Percentiles rank a stretch among this genome's conserved stretches.
Evolutionary conservation across 2,888 invertebrate species (phyloP).

Genomic region (Hoplodrina ambigua): DNA sequence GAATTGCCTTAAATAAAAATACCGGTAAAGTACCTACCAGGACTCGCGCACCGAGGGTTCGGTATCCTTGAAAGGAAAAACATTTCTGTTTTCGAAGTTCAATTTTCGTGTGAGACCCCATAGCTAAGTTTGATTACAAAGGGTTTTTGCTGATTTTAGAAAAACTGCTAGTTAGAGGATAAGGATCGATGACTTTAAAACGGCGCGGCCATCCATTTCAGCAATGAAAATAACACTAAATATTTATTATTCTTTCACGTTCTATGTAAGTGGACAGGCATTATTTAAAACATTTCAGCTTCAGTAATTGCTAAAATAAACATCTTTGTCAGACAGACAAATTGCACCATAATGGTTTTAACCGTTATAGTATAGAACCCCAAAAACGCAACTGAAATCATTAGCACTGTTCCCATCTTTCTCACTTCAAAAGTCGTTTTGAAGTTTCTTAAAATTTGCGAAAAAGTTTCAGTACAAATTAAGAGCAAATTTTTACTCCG

Average conservation of each 20-base stretch:
- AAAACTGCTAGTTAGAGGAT: background rate
- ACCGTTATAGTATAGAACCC: background rate
- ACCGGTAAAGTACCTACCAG: constrained; percentile 27
- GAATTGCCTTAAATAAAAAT: constrained; percentile 62
- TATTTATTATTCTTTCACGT: too few species aligned
- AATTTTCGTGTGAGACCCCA: background rate
- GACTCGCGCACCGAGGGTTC: background rate
- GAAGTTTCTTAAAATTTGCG: constrained; percentile 85
- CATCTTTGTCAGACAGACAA: background rate
- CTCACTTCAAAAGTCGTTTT: constrained; percentile 88
- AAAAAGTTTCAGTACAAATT: constrained; percentile 90
- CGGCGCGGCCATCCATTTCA: too few species aligned
- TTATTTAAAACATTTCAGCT: background rate
- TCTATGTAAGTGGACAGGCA: too few species aligned
- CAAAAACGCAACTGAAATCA: constrained; percentile 83
- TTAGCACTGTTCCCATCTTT: constrained; percentile 86
- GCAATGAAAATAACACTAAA: too few species aligned
- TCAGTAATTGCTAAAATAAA: too few species aligned
- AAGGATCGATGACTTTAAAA: too few species aligned
- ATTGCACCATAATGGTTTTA: too few species aligned
- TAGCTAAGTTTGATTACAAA: background rate
- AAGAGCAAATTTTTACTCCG: constrained; percentile 90
- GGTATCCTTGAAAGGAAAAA: background rate
- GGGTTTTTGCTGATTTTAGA: background rate
- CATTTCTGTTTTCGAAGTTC: background rate